Evolutionary conservation across 2,797 vertebrate genomes (phyloP).

Genomic region (Odontamblyopus lacepedii): DNA sequence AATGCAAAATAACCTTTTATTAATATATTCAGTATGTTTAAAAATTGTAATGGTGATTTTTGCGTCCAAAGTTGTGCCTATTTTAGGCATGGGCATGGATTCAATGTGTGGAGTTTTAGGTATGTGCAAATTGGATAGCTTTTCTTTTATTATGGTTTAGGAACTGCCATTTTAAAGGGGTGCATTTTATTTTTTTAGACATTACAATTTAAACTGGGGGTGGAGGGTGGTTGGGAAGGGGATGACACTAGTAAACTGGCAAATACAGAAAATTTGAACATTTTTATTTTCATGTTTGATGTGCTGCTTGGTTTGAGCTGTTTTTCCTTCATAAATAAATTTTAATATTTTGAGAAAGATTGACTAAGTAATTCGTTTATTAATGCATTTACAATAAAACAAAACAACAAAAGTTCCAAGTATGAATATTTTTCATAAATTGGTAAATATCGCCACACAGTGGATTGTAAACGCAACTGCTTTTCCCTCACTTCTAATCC

Average conservation of each 20-base stretch:
- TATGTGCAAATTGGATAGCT: background rate
- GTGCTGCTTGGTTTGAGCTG: background rate
- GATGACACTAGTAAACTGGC: background rate
- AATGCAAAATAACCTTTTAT: conserved; percentile 34
- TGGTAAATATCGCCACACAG: conserved; percentile 25
- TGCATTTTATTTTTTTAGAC: no score
- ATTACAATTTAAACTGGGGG: no score
- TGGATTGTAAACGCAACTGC: background rate
- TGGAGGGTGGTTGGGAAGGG: no score
- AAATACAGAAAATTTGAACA: background rate
- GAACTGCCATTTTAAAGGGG: background rate
- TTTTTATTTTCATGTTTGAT: background rate
- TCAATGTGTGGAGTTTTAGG: background rate
- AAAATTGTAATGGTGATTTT: background rate
- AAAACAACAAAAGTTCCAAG: background rate
- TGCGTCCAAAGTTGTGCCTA: background rate
- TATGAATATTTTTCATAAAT: background rate
- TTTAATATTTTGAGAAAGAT: background rate
- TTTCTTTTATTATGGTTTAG: background rate
- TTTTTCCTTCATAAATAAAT: background rate
- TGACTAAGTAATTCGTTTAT: background rate
- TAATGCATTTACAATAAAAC: background rate
- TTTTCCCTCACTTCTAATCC: no score
- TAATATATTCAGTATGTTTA: conserved; percentile 31
- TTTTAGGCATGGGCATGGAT: background rate